Conservation (phyloP, 2,797 vertebrate genomes). For the Xenentodon cancila region DNA sequence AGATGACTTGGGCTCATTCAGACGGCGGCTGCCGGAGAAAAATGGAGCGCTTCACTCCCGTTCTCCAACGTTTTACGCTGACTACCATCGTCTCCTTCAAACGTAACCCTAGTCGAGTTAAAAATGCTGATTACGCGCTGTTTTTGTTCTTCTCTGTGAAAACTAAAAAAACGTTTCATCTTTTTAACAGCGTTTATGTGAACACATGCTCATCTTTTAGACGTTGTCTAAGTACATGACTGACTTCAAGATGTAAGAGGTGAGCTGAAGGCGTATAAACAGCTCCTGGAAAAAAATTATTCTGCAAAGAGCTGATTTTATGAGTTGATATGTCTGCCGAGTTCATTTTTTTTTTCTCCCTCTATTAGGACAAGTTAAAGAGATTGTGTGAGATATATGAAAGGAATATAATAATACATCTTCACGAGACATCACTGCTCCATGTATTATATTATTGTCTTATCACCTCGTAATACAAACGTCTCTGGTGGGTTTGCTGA, state of each 20-base stretch:
- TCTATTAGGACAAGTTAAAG: slow-evolving; percentile 15
- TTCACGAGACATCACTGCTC: slow-evolving; percentile 32
- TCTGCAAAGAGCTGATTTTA: slow-evolving; percentile 29
- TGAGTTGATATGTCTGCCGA: slow-evolving; percentile 8
- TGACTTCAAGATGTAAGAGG: slow-evolving; percentile 31
- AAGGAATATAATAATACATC: slow-evolving; percentile 16
- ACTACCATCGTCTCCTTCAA: too few relatives aligned
- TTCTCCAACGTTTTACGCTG: too few relatives aligned
- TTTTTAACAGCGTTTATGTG: slow-evolving; percentile 21
- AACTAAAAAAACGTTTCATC: slow-evolving; percentile 21
- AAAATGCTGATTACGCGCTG: too few relatives aligned
- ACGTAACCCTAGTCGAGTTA: too few relatives aligned
- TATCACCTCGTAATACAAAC: too few relatives aligned
- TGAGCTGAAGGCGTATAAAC: slow-evolving; percentile 22
- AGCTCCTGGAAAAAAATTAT: slow-evolving; percentile 23
- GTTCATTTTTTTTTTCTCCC: slow-evolving; percentile 32
- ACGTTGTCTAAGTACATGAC: neutral
- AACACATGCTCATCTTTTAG: slow-evolving; percentile 11
- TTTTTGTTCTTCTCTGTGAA: slow-evolving; percentile 11
- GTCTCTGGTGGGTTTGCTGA: too few relatives aligned
- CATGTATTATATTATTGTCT: neutral
- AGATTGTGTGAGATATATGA: slow-evolving; percentile 3
- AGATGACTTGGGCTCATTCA: too few relatives aligned
- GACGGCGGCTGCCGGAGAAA: too few relatives aligned
- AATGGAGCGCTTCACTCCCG: too few relatives aligned